Percentiles rank a stretch among this genome's conserved stretches.
Evolutionary conservation across 2,797 vertebrate genomes (phyloP).

Genomic region (Sebastes itinus): DNA sequence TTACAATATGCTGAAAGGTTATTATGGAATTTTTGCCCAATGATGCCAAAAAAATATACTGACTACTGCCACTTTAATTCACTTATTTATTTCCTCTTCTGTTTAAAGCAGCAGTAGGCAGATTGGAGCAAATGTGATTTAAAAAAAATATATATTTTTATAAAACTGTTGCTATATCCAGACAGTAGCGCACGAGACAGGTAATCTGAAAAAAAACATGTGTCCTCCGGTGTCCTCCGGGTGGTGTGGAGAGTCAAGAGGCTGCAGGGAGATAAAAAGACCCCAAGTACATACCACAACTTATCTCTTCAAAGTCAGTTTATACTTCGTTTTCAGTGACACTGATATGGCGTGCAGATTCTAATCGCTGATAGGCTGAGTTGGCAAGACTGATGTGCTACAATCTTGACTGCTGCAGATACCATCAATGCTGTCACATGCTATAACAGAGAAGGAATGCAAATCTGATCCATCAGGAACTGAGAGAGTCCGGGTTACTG

Average conservation of each 20-base stretch:
- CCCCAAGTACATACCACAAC: background rate
- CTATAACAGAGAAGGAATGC: conserved; percentile 44
- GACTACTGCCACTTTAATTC: no score
- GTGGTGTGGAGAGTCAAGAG: conserved; percentile 90
- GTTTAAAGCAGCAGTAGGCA: no score
- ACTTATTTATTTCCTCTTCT: no score
- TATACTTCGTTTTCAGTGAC: background rate
- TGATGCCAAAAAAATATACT: no score
- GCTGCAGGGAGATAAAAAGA: conserved; percentile 73
- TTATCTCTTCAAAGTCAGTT: conserved; percentile 12
- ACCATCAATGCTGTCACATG: conserved; percentile 29
- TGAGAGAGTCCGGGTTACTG: background rate
- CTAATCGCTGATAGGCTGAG: background rate
- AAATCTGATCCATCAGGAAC: conserved; percentile 33
- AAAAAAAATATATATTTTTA: no score
- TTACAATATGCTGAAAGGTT: no score
- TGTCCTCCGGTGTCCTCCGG: conserved; percentile 33
- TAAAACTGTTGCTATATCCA: no score
- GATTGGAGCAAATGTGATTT: no score
- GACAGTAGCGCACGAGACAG: no score
- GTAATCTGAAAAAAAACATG: no score
- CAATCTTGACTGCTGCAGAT: conserved; percentile 19
- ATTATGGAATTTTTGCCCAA: no score
- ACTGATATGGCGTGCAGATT: background rate
- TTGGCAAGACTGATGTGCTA: background rate